Evolutionary conservation across 2,797 vertebrate species (phyloP), one percentile per base, ranked within the genome.

Genomic region (Lithobates sylvaticus): DNA sequence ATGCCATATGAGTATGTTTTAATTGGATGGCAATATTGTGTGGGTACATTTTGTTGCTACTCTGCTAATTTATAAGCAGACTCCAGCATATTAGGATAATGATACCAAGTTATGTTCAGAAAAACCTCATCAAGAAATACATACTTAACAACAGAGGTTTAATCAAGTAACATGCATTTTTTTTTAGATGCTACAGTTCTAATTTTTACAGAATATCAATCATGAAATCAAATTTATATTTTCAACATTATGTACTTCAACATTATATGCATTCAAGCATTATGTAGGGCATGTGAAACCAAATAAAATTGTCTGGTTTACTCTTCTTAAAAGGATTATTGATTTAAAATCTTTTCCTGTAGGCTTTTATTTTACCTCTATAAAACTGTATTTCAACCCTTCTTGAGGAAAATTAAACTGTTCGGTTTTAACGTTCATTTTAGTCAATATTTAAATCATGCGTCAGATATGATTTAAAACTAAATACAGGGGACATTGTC

Each of bases 1-100:
- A 76, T 84, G 65, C 73, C 58, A 76, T 69, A 76, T 84, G 65
- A 83, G 61, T 76, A 34, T 84, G 64, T 75, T 34, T 76, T 84
- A 76, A 84, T 76, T 76, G 64, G 73, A 84, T 69, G 65, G 26
- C 39, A 50, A 34, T 16, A 72, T 27, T 27, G 69, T 81, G 79
- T 81, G 79, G 79, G 79, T 81, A 81, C 79, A 72, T 15, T 81
- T 73, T 73, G 32, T 81, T 39, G 12, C 27, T 10, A 27, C 50
- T 81, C 69, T 81, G 79, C 27, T 81, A 73, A 81, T 72, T 32
- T 58, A 81, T 39, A 81, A 58, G 69, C 79, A 39, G 50, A 34
- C 47, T 81, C 67, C 12, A 71, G 47, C 58, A 81, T 42, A 72
- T 18, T 81, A 64, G 50, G 71, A 26, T 81, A 81, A 72, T 73